Base-by-base conservation (phyloP, 2,888 invertebrate species). In the Aelia acuminata region DNA sequence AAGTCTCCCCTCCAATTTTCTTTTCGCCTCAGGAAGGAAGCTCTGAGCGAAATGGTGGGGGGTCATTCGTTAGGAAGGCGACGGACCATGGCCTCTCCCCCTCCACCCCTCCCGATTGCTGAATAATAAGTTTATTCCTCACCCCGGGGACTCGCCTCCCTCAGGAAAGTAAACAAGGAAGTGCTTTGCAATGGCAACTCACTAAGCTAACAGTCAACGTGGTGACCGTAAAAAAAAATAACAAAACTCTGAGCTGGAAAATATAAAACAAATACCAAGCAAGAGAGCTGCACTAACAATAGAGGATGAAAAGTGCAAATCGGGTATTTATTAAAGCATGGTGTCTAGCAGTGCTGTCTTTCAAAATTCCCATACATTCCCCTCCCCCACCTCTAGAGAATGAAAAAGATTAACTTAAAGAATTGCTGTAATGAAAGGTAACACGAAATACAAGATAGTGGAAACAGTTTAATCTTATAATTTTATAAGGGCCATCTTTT, bases 111-210 rank as follows among this genome's bases (percentile, higher is more conserved):
- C 5, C 35, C 15, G 31, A 70, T 70, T 35, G 63, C 63, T 70
- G 63, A 70, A 70, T 70, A 70, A 35, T 70, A 70, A 70, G 63
- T 70, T 70, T 70, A 70, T 70, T 70, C 35, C 63, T 35, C 63
- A 20, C 63, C 31, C 63, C 1, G 4, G 63, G 63, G 63, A 1
- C 7, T 35, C 10, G n/a, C n/a, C n/a, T 35, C 31, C 57, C 13
- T 70, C 35, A 15, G 10, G 31, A 3, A 18, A 35, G 63, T 70
- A 70, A 70, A 70, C 35, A 70, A 31, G 63, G 63, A 70, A 70
- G 63, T 70, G 5, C 18, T 13, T 18, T 20, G 5, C 13, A 63
- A 18, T 18, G 31, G 63, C n/a, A 70, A 35, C 63, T 70, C 35
- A 35, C 18, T 70, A 18, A 18, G 31, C 18, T 3, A 35, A 35